These are phyloP conservation scores for Edolisoma coerulescens DNA, from an alignment of 2,113 vertebrate genomes.

Conservation along the genomic window DNA sequence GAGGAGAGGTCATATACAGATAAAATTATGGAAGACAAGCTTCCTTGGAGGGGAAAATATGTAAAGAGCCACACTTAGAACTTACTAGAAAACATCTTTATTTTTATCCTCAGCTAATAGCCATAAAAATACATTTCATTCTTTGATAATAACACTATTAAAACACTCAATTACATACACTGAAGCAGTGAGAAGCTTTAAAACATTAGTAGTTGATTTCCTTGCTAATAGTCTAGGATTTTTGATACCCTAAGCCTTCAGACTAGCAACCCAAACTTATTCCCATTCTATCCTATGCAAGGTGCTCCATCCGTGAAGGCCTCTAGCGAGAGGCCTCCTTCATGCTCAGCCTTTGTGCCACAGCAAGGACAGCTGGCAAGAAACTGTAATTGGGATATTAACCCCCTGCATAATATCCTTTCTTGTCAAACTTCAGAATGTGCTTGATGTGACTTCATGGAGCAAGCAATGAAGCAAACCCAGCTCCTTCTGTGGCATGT, in stretches of 20 bases:
- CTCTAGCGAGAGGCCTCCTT: not conserved
- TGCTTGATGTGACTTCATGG: not conserved
- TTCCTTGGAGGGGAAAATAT: not conserved
- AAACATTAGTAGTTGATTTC: not conserved
- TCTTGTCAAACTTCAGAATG: not conserved
- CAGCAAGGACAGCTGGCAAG: not conserved
- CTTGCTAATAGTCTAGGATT: not conserved
- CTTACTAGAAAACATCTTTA: not conserved
- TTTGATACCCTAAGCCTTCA: not conserved
- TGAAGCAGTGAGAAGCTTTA: not conserved
- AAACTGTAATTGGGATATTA: not conserved
- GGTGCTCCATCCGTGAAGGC: not conserved
- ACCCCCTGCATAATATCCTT: not conserved
- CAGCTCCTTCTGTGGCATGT: not conserved
- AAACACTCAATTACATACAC: not conserved
- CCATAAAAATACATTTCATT: not conserved
- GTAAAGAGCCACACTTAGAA: not conserved
- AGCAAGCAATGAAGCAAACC: not conserved
- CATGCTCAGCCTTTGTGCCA: not conserved
- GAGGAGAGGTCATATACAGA: not conserved
- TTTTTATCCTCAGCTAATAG: not conserved
- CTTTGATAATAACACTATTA: not conserved
- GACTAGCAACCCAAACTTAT: not conserved
- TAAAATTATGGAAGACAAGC: not conserved
- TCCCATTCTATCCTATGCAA: not conserved